Conservation (phyloP, 2,113 vertebrate genomes). For the Pseudorhombus dupliciocellatus region DNA sequence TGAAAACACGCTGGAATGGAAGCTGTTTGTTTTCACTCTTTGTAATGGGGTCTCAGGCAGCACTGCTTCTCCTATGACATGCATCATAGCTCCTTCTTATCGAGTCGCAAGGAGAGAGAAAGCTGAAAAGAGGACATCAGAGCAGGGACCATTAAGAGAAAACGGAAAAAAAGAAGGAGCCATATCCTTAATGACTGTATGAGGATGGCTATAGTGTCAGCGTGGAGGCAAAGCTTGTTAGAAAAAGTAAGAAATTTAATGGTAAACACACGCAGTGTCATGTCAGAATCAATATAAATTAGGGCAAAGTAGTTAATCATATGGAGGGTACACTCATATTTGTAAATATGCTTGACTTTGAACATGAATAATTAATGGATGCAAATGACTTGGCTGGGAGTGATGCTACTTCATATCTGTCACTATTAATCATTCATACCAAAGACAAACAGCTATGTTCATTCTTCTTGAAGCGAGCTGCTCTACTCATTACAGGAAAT, state of each 20-base stretch:
- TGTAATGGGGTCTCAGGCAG: conserved; percentile 40
- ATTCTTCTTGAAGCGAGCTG: conserved; percentile 46
- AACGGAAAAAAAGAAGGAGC: background rate
- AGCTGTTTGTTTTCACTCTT: conserved; percentile 52
- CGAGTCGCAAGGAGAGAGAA: background rate
- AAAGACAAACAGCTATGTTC: conserved; percentile 51
- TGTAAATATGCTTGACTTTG: conserved; percentile 51
- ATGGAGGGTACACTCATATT: conserved; percentile 21
- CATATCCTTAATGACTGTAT: background rate
- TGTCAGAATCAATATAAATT: conserved; percentile 35
- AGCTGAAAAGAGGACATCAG: conserved; percentile 6
- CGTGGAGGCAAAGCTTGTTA: background rate
- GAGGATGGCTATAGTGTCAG: background rate
- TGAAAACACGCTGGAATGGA: conserved; percentile 54
- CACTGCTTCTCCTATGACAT: background rate
- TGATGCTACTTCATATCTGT: conserved; percentile 64
- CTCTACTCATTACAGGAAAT: conserved; percentile 54
- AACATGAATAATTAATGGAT: conserved; percentile 68
- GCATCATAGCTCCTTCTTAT: conserved; percentile 26
- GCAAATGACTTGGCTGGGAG: conserved; percentile 61
- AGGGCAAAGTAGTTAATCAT: conserved; percentile 29
- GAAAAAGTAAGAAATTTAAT: background rate
- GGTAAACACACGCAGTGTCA: background rate
- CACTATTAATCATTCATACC: conserved; percentile 64
- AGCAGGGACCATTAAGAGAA: background rate